A percentile compares a stretch with the other conserved stretches of the same genome.
Conservation (phyloP, 2,113 vertebrate genomes). For the Oophaga pumilio region DNA sequence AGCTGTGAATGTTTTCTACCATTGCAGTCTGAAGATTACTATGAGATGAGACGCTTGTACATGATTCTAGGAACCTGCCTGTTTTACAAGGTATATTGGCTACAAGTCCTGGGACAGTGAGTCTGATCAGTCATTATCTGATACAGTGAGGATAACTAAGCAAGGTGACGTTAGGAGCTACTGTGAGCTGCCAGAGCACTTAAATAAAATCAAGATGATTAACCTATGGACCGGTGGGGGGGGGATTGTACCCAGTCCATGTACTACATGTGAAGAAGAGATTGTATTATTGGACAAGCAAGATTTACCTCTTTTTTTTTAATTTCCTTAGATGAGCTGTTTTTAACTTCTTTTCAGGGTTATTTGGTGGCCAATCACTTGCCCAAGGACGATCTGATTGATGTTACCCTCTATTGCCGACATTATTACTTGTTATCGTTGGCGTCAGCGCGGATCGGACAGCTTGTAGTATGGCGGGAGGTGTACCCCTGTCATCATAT, state of each 20-base stretch:
- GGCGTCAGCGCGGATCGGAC: constrained; percentile 82
- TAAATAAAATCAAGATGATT: too few relatives aligned
- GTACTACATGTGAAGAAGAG: too few relatives aligned
- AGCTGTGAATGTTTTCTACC: not conserved
- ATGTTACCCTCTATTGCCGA: constrained; percentile 86
- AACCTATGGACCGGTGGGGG: too few relatives aligned
- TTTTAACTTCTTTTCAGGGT: constrained; percentile 72
- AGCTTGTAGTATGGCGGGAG: constrained; percentile 93
- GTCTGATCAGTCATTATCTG: too few relatives aligned
- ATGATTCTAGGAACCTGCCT: constrained; percentile 89
- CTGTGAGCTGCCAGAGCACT: too few relatives aligned
- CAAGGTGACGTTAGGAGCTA: too few relatives aligned
- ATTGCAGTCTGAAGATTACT: constrained; percentile 90
- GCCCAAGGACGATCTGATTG: constrained; percentile 87
- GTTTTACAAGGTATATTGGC: constrained; percentile 89
- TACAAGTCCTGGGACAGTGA: too few relatives aligned
- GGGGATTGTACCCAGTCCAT: too few relatives aligned
- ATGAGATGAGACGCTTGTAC: constrained; percentile 89
- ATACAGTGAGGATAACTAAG: too few relatives aligned
- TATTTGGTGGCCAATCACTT: constrained; percentile 92
- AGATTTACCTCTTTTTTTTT: not conserved
- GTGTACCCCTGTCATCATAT: constrained; percentile 81
- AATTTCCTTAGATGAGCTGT: not conserved
- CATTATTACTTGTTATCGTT: constrained; percentile 87
- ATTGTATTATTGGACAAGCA: not conserved